A percentile compares a stretch with the other conserved stretches of the same genome.
Evolutionary conservation across 2,797 vertebrate genomes (phyloP).

Genomic region (Malurus leucopterus): DNA sequence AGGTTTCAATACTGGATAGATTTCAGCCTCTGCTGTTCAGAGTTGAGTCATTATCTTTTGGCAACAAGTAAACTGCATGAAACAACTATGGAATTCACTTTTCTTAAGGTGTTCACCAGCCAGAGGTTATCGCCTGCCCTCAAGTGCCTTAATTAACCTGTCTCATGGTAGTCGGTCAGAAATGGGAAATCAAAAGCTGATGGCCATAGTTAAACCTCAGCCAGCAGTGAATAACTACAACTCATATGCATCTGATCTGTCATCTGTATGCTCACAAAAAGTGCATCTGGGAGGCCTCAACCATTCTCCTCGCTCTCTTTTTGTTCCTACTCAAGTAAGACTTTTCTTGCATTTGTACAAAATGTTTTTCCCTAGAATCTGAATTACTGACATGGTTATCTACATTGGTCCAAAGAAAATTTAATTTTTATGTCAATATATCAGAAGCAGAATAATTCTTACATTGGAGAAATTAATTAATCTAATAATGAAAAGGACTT

Average conservation of each 20-base stretch:
- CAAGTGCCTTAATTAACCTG: slow-evolving; percentile 93
- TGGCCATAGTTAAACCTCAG: slow-evolving; percentile 92
- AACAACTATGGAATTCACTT: neutral
- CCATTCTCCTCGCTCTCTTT: slow-evolving; percentile 91
- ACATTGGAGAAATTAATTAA: neutral
- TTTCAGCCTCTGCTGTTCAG: neutral
- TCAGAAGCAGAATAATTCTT: neutral
- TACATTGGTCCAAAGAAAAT: neutral
- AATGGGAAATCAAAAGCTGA: slow-evolving; percentile 85
- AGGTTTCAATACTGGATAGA: neutral
- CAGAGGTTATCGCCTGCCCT: slow-evolving; percentile 89
- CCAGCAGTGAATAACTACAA: slow-evolving; percentile 73
- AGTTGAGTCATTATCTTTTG: neutral
- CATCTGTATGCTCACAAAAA: slow-evolving; percentile 66
- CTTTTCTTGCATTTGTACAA: neutral
- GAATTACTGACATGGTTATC: neutral
- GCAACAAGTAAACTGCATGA: neutral
- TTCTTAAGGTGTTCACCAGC: slow-evolving; percentile 80
- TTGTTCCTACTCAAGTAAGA: slow-evolving; percentile 87
- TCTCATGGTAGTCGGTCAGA: slow-evolving; percentile 87
- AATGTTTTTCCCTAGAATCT: neutral
- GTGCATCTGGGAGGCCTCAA: slow-evolving; percentile 82
- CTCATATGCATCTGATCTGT: slow-evolving; percentile 41
- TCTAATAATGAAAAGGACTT: neutral
- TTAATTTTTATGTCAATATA: neutral